Evolutionary conservation across 2,888 invertebrate species (phyloP).

Genomic region (Anorthoa munda): DNA sequence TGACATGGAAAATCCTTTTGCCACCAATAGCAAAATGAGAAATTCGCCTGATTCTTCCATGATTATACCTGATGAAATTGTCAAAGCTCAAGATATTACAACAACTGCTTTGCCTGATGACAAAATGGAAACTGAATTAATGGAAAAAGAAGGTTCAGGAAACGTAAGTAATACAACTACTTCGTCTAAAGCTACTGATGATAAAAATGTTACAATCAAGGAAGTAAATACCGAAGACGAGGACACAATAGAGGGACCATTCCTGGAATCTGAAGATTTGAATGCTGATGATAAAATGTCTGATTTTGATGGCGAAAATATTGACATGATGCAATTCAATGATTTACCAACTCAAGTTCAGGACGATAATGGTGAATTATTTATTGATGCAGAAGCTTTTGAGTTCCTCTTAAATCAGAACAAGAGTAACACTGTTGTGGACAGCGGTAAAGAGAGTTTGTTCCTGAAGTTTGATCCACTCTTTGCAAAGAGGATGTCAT

Average conservation of each 20-base stretch:
- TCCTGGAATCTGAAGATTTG: constrained; percentile 81
- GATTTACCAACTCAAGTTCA: constrained; percentile 73
- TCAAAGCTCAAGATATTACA: constrained; percentile 30
- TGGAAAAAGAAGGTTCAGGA: constrained; percentile 70
- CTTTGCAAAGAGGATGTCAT: constrained; percentile 83
- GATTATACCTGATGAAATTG: constrained; percentile 28
- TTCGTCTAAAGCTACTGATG: constrained; percentile 77
- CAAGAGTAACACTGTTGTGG: constrained; percentile 79
- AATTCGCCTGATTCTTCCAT: constrained; percentile 61
- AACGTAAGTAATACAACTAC: constrained; percentile 72
- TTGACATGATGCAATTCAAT: constrained; percentile 80
- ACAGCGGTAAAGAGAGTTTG: constrained; percentile 88
- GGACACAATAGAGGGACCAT: constrained; percentile 87
- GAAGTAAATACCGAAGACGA: constrained; percentile 87
- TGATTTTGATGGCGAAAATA: constrained; percentile 70
- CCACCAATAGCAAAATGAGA: constrained; percentile 63
- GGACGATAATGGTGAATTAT: constrained; percentile 81
- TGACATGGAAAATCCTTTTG: constrained; percentile 66
- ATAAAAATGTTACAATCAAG: constrained; percentile 75
- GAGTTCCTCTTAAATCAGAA: constrained; percentile 87
- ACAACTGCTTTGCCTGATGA: constrained; percentile 47
- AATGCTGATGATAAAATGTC: constrained; percentile 71
- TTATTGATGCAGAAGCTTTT: constrained; percentile 87
- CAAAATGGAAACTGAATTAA: constrained; percentile 68
- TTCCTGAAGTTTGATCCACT: constrained; percentile 88